Conservation (phyloP, 2,888 invertebrate species). For the Sialis lutaria region DNA sequence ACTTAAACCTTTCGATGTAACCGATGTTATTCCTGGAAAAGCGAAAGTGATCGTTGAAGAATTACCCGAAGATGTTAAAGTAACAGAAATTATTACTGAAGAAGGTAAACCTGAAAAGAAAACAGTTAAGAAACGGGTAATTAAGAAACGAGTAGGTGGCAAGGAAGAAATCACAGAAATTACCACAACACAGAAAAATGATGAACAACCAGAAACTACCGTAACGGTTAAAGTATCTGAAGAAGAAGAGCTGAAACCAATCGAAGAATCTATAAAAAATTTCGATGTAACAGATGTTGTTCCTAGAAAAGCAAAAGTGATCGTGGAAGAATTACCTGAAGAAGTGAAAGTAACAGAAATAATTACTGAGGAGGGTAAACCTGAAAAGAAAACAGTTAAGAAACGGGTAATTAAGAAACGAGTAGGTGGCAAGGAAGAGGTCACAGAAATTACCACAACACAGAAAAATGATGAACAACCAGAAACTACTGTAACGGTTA, state of each 20-base stretch:
- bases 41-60: conserved; percentile 7
- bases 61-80: conserved; percentile 17
- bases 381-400: conserved; percentile 20
- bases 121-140: conserved; percentile 15
- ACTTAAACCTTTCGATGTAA: not conserved
- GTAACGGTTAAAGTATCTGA: conserved; percentile 5
- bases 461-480: conserved; percentile 20
- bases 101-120: conserved; percentile 16
- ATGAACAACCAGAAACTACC: conserved; percentile 17
- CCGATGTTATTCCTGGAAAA: conserved; percentile 2
- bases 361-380: conserved; percentile 18
- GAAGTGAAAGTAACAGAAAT: conserved; percentile 14
- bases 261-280: conserved; percentile 7
- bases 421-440: conserved; percentile 20
- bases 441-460: conserved; percentile 18
- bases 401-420: conserved; percentile 29
- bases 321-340: conserved; percentile 13
- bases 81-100: conserved; percentile 18
- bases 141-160: conserved; percentile 15
- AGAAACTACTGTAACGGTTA: conserved; percentile 16
- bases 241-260: conserved; percentile 5
- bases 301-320: conserved; percentile 8
- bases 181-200: conserved; percentile 24
- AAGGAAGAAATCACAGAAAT: conserved; percentile 23
- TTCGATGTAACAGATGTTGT: too few relatives aligned